Percentiles rank a stretch among this genome's conserved stretches.
Conservation (phyloP, 1,140 invertebrate genomes). For the Drosophila pseudoananassae region DNA sequence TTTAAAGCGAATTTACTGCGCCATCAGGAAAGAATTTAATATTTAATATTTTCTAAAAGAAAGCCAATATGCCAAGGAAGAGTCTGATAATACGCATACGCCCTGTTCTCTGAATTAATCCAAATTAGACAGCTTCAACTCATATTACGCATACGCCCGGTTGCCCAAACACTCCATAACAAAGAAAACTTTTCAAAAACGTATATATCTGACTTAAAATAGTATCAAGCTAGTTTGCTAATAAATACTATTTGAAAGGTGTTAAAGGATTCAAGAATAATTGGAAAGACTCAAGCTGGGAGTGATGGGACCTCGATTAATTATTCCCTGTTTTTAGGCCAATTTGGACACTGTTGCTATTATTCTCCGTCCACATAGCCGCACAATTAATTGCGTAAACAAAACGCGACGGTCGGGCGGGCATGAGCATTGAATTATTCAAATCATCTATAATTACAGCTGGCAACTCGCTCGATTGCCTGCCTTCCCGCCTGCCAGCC, state of each 20-base stretch:
- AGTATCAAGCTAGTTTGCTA: background rate
- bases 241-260: background rate
- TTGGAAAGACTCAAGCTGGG: background rate
- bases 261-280: background rate
- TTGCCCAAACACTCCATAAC: background rate
- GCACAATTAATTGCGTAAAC: slow-evolving; percentile 79
- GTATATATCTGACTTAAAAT: too few relatives aligned
- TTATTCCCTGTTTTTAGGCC: slow-evolving; percentile 1
- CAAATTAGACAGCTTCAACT: too few relatives aligned
- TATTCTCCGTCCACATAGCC: slow-evolving; percentile 38
- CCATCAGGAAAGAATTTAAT: too few relatives aligned
- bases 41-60: too few relatives aligned
- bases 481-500: background rate
- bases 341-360: slow-evolving; percentile 33
- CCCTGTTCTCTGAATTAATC: too few relatives aligned
- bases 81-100: too few relatives aligned
- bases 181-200: too few relatives aligned
- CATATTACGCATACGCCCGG: background rate
- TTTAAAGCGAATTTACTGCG: too few relatives aligned
- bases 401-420: slow-evolving; percentile 58
- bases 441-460: slow-evolving; percentile 79
- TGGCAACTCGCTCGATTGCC: slow-evolving; percentile 39
- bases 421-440: slow-evolving; percentile 72
- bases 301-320: background rate
- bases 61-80: too few relatives aligned